These are phyloP conservation scores for Cosmorhoe ocellata DNA, from an alignment of 2,888 invertebrate genomes.

Conservation along the genomic window DNA sequence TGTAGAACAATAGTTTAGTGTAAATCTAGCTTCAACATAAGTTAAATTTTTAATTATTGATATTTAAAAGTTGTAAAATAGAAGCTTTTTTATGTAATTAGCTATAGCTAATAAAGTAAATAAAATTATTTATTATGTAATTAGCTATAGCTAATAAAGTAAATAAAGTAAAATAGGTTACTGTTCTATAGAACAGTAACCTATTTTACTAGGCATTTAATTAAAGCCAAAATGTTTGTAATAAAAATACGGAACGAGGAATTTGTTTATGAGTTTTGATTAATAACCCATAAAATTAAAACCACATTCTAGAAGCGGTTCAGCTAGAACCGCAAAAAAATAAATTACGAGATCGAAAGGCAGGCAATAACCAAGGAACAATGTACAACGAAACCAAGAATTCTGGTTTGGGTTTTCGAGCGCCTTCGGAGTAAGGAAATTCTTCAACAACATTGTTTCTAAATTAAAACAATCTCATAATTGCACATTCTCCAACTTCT, in stretches of 20 bases:
- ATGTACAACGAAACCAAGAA: conserved; percentile 76
- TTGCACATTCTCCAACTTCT: conserved; percentile 80
- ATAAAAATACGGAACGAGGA: background rate
- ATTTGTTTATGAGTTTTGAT: conserved; percentile 15
- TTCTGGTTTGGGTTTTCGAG: conserved; percentile 73
- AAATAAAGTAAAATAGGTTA: no score
- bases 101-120: no score
- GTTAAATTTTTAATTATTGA: no score
- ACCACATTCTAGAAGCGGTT: conserved; percentile 22
- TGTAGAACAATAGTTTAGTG: background rate
- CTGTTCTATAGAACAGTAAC: no score
- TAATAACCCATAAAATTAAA: conserved; percentile 2
- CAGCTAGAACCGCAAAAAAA: conserved; percentile 47
- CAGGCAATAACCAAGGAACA: conserved; percentile 72
- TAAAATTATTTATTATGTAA: no score
- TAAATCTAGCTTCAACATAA: background rate
- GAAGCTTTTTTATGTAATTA: no score
- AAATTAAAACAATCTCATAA: conserved; percentile 83
- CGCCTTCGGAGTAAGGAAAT: conserved; percentile 73
- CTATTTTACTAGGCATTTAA: no score
- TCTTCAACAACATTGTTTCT: conserved; percentile 80
- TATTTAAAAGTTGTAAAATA: no score
- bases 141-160: no score
- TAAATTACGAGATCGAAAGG: conserved; percentile 56
- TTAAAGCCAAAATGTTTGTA: background rate